Base-by-base conservation (phyloP, 2,113 vertebrate genomes). In the Origma solitaria region DNA sequence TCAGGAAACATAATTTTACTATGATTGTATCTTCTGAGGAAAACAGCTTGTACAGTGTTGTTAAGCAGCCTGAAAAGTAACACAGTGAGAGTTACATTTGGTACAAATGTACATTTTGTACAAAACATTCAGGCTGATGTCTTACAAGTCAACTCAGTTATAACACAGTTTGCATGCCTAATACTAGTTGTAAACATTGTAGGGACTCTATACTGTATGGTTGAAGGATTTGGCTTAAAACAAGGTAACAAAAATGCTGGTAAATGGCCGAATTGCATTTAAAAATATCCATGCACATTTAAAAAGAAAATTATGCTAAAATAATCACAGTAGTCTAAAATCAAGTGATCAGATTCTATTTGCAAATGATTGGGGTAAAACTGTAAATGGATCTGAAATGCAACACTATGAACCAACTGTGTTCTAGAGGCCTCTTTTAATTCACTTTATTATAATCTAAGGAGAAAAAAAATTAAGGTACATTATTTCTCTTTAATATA, bases 401-500 rank as follows among this genome's bases (percentile, higher is more conserved):
- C 35, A 79, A 28, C 44, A 42, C 21, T 56, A 40, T 68, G 50
- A 88, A 91, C 24, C 30, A 75, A 65, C 38, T 54, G 7, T 27
- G 38, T 89, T 86, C 77, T 87, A 71, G 61, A 86, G 15, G 1
- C 23, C 75, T 92, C 94, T 85, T 72, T 96, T 94, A 82, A 92
- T 97, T 96, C 82, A 86, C 61, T 94, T 75, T 92, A 57, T 80
- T 94, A 53, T 58, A 58, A 93, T 78, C 71, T 44, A 92, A 96
- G 51, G 84, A 96, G 92, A 71, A 72, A 86, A 94, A 90, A 86
- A 95, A 97, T 82, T 45, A 90, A 92, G 86, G 92, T 91, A 95
- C 84, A 85, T 82, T 96, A 95, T 95, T 96, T 97, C 95, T 96
- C 77, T 61, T 97, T 94, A 96, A 95, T 51, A 72, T 82, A 62